Percentiles rank a stretch among this genome's conserved stretches.
These are phyloP conservation scores for Acheta domesticus DNA, from an alignment of 2,888 invertebrate genomes.

Conservation along the genomic window DNA sequence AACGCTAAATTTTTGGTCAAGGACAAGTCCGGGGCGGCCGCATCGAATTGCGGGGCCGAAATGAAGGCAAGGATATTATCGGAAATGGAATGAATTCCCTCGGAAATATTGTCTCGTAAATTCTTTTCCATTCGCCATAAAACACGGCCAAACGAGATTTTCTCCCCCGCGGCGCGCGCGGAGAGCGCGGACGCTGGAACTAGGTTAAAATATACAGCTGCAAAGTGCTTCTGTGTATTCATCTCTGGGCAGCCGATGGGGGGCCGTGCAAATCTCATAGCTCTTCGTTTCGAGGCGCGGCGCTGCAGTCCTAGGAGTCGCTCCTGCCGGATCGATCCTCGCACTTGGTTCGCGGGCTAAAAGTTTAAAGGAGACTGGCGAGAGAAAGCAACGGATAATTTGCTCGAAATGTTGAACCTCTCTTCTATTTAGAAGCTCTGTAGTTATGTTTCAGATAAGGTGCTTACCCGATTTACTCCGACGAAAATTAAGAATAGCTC, in stretches of 20 bases:
- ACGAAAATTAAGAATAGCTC: no score
- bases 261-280: no score
- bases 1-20: slow-evolving; percentile 10
- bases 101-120: slow-evolving; percentile 10
- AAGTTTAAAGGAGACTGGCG: no score
- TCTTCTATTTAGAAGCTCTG: no score
- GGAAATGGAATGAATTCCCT: slow-evolving; percentile 18
- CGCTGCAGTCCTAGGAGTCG: no score
- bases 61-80: slow-evolving; percentile 18
- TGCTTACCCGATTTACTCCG: no score
- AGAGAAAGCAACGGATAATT: no score
- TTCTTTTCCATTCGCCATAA: slow-evolving; percentile 1
- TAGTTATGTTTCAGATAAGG: no score
- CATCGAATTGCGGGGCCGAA: slow-evolving; percentile 1
- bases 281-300: no score
- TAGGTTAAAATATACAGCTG: slow-evolving; percentile 1
- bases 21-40: background rate
- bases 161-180: background rate
- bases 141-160: slow-evolving; percentile 18
- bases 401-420: no score
- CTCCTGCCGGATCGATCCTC: no score
- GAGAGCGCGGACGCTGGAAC: background rate
- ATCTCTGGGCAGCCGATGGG: background rate
- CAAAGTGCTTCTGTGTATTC: background rate
- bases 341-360: no score